Base-by-base conservation (phyloP, 2,113 vertebrate genomes). In the Alces alces region DNA sequence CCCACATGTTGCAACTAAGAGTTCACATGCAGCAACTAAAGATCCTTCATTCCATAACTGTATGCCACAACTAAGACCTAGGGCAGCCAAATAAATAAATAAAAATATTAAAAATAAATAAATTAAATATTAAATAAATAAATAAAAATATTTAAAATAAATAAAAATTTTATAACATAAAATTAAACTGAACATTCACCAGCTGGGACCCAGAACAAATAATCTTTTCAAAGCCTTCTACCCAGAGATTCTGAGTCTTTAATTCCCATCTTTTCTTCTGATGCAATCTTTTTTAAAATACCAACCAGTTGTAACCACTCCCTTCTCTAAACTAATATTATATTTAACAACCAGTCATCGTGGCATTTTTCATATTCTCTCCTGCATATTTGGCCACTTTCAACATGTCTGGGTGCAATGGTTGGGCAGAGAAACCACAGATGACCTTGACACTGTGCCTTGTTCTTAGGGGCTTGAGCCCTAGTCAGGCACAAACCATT, bases 21-120 rank as follows among this genome's bases (percentile, higher is more conserved):
- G 10, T 70, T 39, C n/a, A 23, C 0, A 0, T 23, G 66, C n/a
- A 2, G 0, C n/a, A 70, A 39, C 66, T 70, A 39, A 70, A 6
- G 19, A 39, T 3, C n/a, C n/a, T 39, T n/a, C 19, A 12, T 70
- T 70, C 66, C 19, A 70, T 70, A 23, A 39, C 66, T 70, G 21
- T 3, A 23, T 23, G 5, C n/a, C 19, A 70, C 66, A 39, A 70
- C 66, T 23, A 23, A 70, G n/a, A 70, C n/a, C 19, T 70, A 70
- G 19, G 10, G 66, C 9, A 39, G n/a, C 19, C 66, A 70, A 36
- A 70, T 36, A 21, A 66, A 70, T 36, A 21, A 36, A 36, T 21
- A 11, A 21, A 25, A 21, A 66, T 21, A 66, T 36, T 36, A 21
- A 66, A 66, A 66, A 64, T 54, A 54, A 54, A 54, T 54, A 54